Conservation (phyloP, 2,888 invertebrate genomes). For the Aporophyla lueneburgensis region DNA sequence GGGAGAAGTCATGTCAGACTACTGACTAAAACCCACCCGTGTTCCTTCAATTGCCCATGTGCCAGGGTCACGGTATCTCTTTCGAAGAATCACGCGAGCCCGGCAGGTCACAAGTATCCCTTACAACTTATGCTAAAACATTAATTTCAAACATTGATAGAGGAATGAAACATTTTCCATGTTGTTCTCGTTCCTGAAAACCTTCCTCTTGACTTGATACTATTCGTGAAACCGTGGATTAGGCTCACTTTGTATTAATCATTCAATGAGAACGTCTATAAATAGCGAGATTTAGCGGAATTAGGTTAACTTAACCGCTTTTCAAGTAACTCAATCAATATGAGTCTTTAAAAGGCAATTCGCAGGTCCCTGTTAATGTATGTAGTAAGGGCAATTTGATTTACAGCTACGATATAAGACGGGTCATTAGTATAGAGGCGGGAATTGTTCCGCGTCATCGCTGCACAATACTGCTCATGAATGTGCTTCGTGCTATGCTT, state of each 20-base stretch:
- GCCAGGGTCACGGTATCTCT: too few species aligned
- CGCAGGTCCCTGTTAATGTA: constrained; percentile 57
- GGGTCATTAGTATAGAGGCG: constrained; percentile 78
- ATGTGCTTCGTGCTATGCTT: constrained; percentile 43
- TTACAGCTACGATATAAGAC: constrained; percentile 76
- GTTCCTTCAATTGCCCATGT: too few species aligned
- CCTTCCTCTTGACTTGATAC: not conserved
- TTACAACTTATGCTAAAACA: too few species aligned
- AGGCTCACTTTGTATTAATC: constrained; percentile 10
- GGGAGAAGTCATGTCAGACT: too few species aligned
- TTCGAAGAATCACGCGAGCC: too few species aligned
- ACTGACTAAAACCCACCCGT: too few species aligned
- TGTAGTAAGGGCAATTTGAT: constrained; percentile 73
- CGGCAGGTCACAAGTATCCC: too few species aligned
- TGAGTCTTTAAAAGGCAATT: constrained; percentile 58
- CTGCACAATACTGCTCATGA: constrained; percentile 73
- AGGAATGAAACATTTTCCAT: not conserved
- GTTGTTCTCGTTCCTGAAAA: not conserved
- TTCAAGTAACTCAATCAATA: constrained; percentile 55
- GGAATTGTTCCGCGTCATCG: constrained; percentile 72
- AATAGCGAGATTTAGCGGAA: constrained; percentile 41
- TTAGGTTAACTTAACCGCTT: constrained; percentile 54
- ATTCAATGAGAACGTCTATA: constrained; percentile 28
- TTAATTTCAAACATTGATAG: not conserved
- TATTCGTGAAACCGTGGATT: not conserved